phyloP scores from a whole-genome alignment of 2,797 vertebrate genomes.

The Halcyon leucocephala region DNA sequence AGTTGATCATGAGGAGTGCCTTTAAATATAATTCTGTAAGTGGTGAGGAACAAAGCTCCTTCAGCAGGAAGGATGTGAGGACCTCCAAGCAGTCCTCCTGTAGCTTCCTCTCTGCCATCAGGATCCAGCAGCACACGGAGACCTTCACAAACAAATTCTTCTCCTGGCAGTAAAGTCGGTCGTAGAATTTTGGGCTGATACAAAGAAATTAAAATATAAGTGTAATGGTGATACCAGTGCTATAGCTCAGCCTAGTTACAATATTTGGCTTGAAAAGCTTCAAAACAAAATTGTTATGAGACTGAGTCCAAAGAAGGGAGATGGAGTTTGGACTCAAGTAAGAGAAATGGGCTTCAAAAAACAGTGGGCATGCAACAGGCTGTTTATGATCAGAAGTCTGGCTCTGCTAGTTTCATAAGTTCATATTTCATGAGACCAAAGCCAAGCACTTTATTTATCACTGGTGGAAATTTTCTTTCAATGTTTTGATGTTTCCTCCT shows the following conservation, averaged over 20 bases:
- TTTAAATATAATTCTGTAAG: constrained; percentile 96
- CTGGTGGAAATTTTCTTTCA: constrained; percentile 32
- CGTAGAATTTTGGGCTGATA: constrained; percentile 95
- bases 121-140: constrained; percentile 94
- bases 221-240: neutral
- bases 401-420: constrained; percentile 19
- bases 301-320: neutral
- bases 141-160: constrained; percentile 94
- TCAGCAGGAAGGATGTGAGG: constrained; percentile 98
- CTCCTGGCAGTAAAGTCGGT: constrained; percentile 92
- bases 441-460: constrained; percentile 55
- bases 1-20: constrained; percentile 95
- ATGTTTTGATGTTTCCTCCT: constrained; percentile 28
- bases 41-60: constrained; percentile 97
- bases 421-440: constrained; percentile 53
- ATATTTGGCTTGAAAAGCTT: neutral
- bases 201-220: constrained; percentile 39
- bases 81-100: constrained; percentile 93
- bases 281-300: constrained; percentile 12
- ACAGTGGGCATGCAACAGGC: constrained; percentile 18
- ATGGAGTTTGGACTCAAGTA: neutral
- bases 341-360: neutral
- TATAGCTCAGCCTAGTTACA: neutral
- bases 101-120: constrained; percentile 95
- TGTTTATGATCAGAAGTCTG: constrained; percentile 46